These are phyloP conservation scores for Crotalus tigris DNA, from an alignment of 2,113 vertebrate species.

Conservation along the genomic window DNA sequence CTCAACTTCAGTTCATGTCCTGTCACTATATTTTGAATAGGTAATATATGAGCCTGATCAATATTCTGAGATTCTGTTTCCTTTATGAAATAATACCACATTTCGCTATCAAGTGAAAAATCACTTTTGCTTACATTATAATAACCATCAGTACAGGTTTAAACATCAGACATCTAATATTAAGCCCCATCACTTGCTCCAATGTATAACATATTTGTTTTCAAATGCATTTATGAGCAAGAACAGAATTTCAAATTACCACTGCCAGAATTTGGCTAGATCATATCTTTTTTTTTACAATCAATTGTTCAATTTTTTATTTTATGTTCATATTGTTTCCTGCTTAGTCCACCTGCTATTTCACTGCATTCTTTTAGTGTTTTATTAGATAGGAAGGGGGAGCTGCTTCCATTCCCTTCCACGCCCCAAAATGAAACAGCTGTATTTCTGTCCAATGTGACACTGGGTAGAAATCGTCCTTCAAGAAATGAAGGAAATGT, in stretches of 20 bases:
- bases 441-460: slow-evolving; percentile 41
- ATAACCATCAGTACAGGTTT: slow-evolving; percentile 20
- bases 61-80: fast-evolving
- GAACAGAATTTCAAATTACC: slow-evolving; percentile 17
- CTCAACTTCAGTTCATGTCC: neutral
- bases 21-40: neutral
- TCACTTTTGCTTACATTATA: neutral
- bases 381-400: slow-evolving; percentile 32
- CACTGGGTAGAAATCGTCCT: neutral
- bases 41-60: slow-evolving; percentile 9
- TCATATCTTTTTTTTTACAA: slow-evolving; percentile 4
- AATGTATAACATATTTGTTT: neutral
- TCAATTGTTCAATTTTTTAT: slow-evolving; percentile 8
- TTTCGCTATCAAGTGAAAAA: slow-evolving; percentile 17
- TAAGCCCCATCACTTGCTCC: neutral
- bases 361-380: neutral
- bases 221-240: slow-evolving; percentile 7
- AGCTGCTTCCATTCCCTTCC: neutral
- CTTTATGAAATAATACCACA: slow-evolving; percentile 5
- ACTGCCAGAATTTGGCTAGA: neutral
- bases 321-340: slow-evolving; percentile 22
- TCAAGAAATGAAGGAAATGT: slow-evolving; percentile 10
- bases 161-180: neutral
- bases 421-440: slow-evolving; percentile 31
- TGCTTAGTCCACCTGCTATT: neutral